Evolutionary conservation across 2,888 invertebrate species (phyloP).

Genomic region (Nesidiocoris tenuis): DNA sequence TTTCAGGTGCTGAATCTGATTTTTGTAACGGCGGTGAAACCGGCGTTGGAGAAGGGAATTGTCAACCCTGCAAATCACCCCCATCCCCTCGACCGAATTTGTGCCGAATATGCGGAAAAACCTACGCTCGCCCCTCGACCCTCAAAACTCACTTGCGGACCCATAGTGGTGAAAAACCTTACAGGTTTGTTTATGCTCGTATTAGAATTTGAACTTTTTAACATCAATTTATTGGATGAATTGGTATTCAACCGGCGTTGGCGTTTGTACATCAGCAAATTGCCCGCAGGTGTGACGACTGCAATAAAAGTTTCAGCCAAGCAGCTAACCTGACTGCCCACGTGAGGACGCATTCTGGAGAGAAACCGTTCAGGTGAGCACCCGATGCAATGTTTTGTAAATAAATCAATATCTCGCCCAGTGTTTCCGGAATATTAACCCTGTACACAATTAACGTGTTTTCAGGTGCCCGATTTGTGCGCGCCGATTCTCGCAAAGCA

Average conservation of each 20-base stretch:
- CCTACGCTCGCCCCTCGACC: slow-evolving; percentile 93
- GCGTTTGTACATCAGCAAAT: slow-evolving; percentile 48
- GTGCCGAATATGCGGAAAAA: slow-evolving; percentile 70
- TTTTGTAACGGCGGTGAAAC: slow-evolving; percentile 14
- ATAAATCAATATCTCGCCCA: no score
- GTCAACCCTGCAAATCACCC: slow-evolving; percentile 24
- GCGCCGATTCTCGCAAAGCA: slow-evolving; percentile 92
- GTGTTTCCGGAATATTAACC: no score
- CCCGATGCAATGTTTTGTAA: slow-evolving; percentile 8
- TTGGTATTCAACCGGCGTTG: no score
- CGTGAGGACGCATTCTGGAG: slow-evolving; percentile 92
- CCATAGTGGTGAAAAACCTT: slow-evolving; percentile 93
- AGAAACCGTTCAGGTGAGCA: slow-evolving; percentile 79
- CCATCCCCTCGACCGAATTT: slow-evolving; percentile 73
- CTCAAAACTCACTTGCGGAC: slow-evolving; percentile 95
- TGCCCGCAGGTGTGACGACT: slow-evolving; percentile 77
- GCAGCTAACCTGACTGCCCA: slow-evolving; percentile 98
- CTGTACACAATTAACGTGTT: no score
- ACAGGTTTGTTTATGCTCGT: slow-evolving; percentile 62
- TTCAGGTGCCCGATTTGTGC: slow-evolving; percentile 95
- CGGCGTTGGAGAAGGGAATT: slow-evolving; percentile 7
- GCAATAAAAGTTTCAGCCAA: slow-evolving; percentile 95
- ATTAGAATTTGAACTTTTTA: no score
- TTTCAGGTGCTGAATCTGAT: slow-evolving; percentile 9
- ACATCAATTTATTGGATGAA: slow-evolving; percentile 34